Percentiles rank a stretch among this genome's conserved stretches.
phyloP scores from a whole-genome alignment of 2,113 vertebrate species.

The Bujurquina vittata region DNA sequence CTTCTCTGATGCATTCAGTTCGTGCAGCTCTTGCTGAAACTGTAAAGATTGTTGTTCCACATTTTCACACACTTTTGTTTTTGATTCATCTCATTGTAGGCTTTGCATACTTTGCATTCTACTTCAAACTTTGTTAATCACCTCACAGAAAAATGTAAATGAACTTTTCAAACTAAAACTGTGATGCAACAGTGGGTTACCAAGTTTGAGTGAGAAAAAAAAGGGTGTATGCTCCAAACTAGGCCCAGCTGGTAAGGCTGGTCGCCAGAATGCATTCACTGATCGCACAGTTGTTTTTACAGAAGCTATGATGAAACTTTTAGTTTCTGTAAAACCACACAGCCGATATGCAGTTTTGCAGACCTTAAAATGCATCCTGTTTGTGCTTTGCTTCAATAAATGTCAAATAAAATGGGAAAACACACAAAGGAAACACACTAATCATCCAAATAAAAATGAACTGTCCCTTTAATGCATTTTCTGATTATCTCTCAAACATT shows the following conservation, averaged over 20 bases:
- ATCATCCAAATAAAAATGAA: not conserved
- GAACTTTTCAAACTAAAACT: not conserved
- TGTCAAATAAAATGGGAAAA: not conserved
- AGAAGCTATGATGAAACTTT: not conserved
- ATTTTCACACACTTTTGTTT: not conserved
- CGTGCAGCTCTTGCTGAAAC: not conserved
- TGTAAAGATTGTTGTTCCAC: not conserved
- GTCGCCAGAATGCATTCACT: not conserved
- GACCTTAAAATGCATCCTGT: not conserved
- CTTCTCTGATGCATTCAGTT: not conserved
- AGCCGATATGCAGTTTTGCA: not conserved
- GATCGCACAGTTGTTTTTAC: not conserved
- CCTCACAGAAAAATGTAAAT: too few species aligned
- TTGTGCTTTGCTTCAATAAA: not conserved
- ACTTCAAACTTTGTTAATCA: not conserved
- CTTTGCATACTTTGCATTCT: not conserved
- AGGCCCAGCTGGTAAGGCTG: slow-evolving; percentile 26
- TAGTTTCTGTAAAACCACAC: not conserved
- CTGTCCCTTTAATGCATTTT: not conserved
- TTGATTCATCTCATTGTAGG: not conserved
- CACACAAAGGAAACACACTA: not conserved
- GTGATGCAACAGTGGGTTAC: not conserved
- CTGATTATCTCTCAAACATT: not conserved
- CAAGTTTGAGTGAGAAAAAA: not conserved
- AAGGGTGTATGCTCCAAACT: slow-evolving; percentile 1